These are phyloP conservation scores for Paramormyrops kingsleyae DNA, from an alignment of 2,113 vertebrate genomes.

Conservation along the genomic window DNA sequence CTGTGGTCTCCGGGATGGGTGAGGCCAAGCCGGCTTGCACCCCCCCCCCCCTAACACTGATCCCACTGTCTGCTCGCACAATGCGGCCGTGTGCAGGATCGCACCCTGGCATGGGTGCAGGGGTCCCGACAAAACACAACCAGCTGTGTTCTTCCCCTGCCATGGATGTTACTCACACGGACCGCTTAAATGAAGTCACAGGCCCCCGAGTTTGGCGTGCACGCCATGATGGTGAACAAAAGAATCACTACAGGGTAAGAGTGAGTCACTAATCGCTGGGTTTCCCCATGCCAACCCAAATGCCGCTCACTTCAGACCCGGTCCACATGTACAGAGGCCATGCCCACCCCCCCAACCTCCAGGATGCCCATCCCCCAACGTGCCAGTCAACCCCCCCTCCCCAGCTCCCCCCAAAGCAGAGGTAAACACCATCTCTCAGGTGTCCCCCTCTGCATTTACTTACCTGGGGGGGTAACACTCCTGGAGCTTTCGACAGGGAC, in stretches of 20 bases:
- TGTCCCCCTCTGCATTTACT: background rate
- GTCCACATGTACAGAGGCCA: background rate
- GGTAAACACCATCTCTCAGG: background rate
- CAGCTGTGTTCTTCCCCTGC: background rate
- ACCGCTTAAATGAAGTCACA: background rate
- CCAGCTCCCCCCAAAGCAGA: background rate
- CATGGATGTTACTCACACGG: background rate
- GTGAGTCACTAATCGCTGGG: background rate
- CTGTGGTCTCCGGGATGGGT: background rate
- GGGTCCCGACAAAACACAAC: background rate
- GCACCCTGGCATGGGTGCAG: background rate
- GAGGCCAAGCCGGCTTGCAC: background rate
- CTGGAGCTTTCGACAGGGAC: background rate
- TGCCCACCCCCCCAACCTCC: background rate
- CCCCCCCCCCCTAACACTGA: background rate
- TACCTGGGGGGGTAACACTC: background rate
- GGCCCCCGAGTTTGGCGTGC: background rate
- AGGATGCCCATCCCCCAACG: background rate
- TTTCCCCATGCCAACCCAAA: background rate
- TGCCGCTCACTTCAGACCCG: background rate
- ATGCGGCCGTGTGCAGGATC: background rate
- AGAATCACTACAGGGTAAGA: background rate
- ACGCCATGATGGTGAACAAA: background rate
- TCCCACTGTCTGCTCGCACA: background rate
- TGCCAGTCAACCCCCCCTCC: too few relatives aligned